Evolutionary conservation across 2,113 vertebrate species (phyloP).

Genomic region (Damaliscus lunatus): DNA sequence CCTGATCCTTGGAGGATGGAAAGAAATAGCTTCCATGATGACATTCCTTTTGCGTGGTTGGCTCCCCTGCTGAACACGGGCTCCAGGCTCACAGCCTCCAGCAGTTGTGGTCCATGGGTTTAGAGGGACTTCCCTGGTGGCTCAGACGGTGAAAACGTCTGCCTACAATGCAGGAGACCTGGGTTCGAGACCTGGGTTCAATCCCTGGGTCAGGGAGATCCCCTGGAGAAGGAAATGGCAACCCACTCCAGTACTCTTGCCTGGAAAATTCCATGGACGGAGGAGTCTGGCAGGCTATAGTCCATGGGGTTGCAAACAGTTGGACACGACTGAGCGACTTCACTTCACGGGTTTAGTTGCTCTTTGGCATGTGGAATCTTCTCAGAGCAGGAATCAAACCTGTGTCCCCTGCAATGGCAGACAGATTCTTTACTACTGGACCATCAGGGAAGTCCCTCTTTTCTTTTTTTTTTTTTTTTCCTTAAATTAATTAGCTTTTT

Average conservation of each 20-base stretch:
- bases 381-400: neutral
- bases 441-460: neutral
- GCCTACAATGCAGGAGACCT: too few species aligned
- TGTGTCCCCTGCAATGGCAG: neutral
- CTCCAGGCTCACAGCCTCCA: neutral
- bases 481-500: neutral
- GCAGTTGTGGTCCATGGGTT: neutral
- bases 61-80: neutral
- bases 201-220: too few species aligned
- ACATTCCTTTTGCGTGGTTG: rapidly evolving
- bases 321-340: too few species aligned
- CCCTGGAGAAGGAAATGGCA: too few species aligned
- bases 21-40: too few species aligned
- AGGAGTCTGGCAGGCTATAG: too few species aligned
- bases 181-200: too few species aligned
- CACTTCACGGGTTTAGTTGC: neutral
- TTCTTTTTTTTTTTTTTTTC: neutral
- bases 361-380: neutral
- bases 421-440: neutral
- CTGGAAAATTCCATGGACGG: too few species aligned
- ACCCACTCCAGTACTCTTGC: too few species aligned
- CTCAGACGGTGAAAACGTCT: too few species aligned
- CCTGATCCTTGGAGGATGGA: neutral
- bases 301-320: too few species aligned
- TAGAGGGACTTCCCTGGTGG: too few species aligned